Conservation (phyloP, 2,888 invertebrate genomes). For the Petrolisthes cinctipes region DNA sequence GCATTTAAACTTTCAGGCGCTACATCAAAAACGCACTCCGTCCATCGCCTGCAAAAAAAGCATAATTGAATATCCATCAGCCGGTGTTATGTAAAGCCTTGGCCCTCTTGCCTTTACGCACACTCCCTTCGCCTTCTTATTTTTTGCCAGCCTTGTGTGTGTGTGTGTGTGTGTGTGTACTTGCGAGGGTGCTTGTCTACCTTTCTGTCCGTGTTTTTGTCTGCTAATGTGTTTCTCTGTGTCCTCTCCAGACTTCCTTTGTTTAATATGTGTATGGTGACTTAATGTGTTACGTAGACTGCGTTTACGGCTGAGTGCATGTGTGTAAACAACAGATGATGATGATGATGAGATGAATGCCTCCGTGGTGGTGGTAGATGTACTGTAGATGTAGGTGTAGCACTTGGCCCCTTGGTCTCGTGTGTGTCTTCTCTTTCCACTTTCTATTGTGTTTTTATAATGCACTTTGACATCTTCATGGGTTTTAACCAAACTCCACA, state of each 20-base stretch:
- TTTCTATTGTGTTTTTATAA: too few relatives aligned
- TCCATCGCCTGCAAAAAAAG: slow-evolving; percentile 1
- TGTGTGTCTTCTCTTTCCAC: too few relatives aligned
- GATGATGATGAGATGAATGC: too few relatives aligned
- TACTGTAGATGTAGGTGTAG: too few relatives aligned
- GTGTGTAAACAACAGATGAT: too few relatives aligned
- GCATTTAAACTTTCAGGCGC: slow-evolving; percentile 20
- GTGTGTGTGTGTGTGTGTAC: slow-evolving; percentile 1
- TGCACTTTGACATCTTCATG: too few relatives aligned
- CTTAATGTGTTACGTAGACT: not conserved
- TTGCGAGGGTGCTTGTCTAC: not conserved
- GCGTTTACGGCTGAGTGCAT: too few relatives aligned
- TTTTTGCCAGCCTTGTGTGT: not conserved
- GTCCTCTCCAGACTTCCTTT: not conserved
- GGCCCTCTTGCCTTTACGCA: not conserved
- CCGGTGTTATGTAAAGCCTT: not conserved
- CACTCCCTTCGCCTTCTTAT: not conserved
- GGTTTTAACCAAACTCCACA: too few relatives aligned
- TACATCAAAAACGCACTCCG: slow-evolving; percentile 17
- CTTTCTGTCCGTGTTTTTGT: not conserved
- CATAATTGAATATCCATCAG: not conserved
- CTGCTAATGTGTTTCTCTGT: not conserved
- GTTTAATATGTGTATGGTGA: not conserved
- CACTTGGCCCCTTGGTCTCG: too few relatives aligned
- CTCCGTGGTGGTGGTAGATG: too few relatives aligned